Evolutionary conservation across 2,888 invertebrate species (phyloP), one percentile per base, ranked within the genome.

Genomic region (Omphaloscelis lunosa): DNA sequence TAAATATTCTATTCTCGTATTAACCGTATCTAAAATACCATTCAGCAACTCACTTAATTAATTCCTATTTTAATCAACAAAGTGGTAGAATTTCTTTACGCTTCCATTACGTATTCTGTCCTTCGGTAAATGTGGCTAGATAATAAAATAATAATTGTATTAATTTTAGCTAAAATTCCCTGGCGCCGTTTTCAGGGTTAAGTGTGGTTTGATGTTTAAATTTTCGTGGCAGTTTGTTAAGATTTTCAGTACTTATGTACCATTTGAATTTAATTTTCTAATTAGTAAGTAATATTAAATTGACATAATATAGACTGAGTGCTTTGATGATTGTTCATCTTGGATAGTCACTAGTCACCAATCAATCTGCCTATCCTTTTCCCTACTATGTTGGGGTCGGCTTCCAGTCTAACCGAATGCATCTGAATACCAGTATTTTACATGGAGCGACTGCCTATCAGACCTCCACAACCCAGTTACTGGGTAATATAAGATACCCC

Each of bases 61-160:
- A 84, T 81, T 65, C 23, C 67, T 67, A 80, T 65, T 86, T 84
- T 78, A 85, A 86, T 86, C 82, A 87, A 81, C 81, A 69, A 71
- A 77, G 62, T 84, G 86, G 70, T 76, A 27, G 78, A 72, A 71
- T 80, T 63, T 83, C 74, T 56, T 51, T 66, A 62, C 69, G 17
- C 69, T 68, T 9, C 66, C 27, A 79, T 82, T 76, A 70, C 63
- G 69, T 67, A 77, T 82, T 83, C 83, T 68, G 39, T 68, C 20
- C 39, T 79, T 48, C 53, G 29, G 63, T 69, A 72, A 80, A 69
- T 77, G 77, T 74, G 77, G 77, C 68, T 59, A 62, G 79, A 70
- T 83, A 75, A 71, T 77, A 82, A 82, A 85, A 83, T 79, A 77
- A 85, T 85, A 70, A 83, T 80, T 56, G 61, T 76, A 75, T 72